Evolutionary conservation across 2,888 invertebrate species (phyloP), one percentile per base, ranked within the genome.

Genomic region (Xanthia icteritia): DNA sequence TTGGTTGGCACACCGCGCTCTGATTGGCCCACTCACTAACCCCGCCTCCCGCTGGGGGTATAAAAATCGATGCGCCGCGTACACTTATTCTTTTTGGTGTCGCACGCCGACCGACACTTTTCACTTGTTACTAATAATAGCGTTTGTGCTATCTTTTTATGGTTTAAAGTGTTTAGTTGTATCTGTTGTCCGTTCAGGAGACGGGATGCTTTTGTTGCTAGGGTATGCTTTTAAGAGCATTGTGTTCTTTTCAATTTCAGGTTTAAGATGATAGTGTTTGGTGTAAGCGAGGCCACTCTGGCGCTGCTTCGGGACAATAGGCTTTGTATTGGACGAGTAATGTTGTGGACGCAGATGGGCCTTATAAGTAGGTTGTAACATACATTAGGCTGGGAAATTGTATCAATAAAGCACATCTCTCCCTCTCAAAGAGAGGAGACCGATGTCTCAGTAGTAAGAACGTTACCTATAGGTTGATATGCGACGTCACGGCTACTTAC

Each of bases 121-220:
- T 91, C 94, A 90, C 93, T 94, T 95, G 94, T 93, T 92, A 93
- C 92, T 95, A 94, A 95, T 96, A 96, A 96, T 95, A 93, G 94
- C 94, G 92, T 94, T 95, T 95, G 94, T 95, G 90, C 93, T 93
- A 91, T 92, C 93, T 94, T 95, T 87, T 95, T 94, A 94, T 93
- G 91, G 92, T 89, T 92, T 95, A 94, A 96, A 96, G 94, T 94
- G 96, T 95, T 96, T 96, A 95, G 93, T 95, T 96, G 95, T 95
- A 94, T 93, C 94, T 90, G 93, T 94, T 94, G 95, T 94, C 93
- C 92, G 94, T 92, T 93, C 92, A 92, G 93, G 93, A 93, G 93
- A 92, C 93, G 94, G 93, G 93, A 90, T 90, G 86, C 95, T 94
- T 94, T 96, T 96, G 96, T 96, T 93, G 90, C 92, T 92, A 92